These are phyloP conservation scores for Aurelia sp. DNA, from an alignment of 30 jellyfish, hydroid and myxozoan species.

Conservation along the genomic window DNA sequence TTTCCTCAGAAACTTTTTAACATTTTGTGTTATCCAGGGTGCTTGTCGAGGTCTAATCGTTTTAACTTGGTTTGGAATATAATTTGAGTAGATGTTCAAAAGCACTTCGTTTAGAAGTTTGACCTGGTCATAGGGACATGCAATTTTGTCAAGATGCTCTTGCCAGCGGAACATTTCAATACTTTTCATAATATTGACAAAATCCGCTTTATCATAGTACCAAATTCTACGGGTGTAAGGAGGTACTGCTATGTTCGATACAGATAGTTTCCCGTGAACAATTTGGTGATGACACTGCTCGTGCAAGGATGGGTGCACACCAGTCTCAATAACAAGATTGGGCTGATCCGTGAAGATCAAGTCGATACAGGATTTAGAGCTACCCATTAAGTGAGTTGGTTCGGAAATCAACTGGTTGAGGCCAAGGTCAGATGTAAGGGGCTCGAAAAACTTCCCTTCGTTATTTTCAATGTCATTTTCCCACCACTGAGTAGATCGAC, in stretches of 20 bases:
- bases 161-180: slow-evolving; percentile 54
- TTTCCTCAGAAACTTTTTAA: slow-evolving; percentile 42
- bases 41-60: slow-evolving; percentile 48
- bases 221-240: slow-evolving; percentile 1
- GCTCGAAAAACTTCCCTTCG: no score
- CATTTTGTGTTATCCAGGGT: slow-evolving; percentile 52
- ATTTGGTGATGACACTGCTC: slow-evolving; percentile 43
- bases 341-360: no score
- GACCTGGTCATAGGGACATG: slow-evolving; percentile 51
- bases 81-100: slow-evolving; percentile 45
- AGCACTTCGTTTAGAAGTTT: slow-evolving; percentile 52
- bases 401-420: no score
- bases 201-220: not conserved
- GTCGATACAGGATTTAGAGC: no score
- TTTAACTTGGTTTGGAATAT: slow-evolving; percentile 53
- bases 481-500: not conserved
- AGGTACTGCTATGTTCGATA: slow-evolving; percentile 16
- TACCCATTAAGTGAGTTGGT: no score
- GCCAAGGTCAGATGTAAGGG: no score
- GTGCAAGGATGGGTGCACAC: slow-evolving; percentile 21
- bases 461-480: no score
- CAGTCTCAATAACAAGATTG: not conserved
- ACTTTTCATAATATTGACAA: slow-evolving; percentile 38
- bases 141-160: slow-evolving; percentile 30
- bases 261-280: slow-evolving; percentile 24